These are phyloP conservation scores for Dryomyza anilis DNA, from an alignment of 2,888 invertebrate genomes.

Conservation along the genomic window DNA sequence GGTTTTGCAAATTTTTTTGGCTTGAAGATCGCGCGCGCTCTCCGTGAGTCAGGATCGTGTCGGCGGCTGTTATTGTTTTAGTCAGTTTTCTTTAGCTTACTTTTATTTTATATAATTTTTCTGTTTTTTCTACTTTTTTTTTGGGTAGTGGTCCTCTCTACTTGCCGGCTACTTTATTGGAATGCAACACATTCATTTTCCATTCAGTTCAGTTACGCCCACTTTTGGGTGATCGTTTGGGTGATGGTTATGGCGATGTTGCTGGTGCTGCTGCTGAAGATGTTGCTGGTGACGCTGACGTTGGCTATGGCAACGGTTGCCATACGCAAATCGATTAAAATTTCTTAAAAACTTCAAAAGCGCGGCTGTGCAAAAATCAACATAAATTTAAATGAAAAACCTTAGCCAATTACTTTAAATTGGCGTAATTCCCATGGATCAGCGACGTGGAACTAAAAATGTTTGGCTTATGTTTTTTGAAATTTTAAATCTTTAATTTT, in stretches of 20 bases:
- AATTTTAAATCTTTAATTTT: neutral
- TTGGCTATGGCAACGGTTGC: constrained; percentile 37
- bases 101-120: constrained; percentile 15
- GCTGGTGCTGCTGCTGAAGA: constrained; percentile 8
- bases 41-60: neutral
- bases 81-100: constrained; percentile 33
- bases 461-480: constrained; percentile 12
- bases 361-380: constrained; percentile 13
- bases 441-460: constrained; percentile 35
- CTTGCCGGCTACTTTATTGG: constrained; percentile 24
- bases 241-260: constrained; percentile 37
- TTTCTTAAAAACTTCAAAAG: constrained; percentile 39
- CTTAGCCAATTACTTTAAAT: constrained; percentile 60
- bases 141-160: neutral
- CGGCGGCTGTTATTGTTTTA: constrained; percentile 32
- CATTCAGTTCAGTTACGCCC: constrained; percentile 57
- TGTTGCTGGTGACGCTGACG: constrained; percentile 4
- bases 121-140: neutral
- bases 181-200: constrained; percentile 50
- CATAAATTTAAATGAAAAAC: constrained; percentile 49
- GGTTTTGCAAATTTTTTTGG: constrained; percentile 30
- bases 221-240: constrained; percentile 55
- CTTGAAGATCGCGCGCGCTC: constrained; percentile 21
- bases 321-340: constrained; percentile 61
- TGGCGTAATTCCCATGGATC: constrained; percentile 59